Conservation (phyloP, 2,113 vertebrate genomes). For the Steatornis caripensis region DNA sequence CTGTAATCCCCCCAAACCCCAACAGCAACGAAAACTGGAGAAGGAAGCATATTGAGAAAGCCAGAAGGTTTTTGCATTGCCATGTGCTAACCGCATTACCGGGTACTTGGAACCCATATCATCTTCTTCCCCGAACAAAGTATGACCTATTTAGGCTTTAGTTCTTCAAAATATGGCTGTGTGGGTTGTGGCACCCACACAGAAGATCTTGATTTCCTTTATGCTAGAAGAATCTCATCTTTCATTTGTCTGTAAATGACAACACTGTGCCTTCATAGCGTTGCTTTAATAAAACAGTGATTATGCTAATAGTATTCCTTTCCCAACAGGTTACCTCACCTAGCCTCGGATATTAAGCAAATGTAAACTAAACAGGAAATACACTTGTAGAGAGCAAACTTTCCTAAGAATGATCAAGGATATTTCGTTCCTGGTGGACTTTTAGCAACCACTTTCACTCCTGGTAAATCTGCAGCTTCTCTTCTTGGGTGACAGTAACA, state of each 20-base stretch:
- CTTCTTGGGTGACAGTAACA: neutral
- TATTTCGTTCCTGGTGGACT: neutral
- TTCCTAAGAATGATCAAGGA: neutral
- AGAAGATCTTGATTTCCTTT: neutral
- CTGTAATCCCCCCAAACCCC: neutral
- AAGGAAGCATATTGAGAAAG: neutral
- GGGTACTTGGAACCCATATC: neutral
- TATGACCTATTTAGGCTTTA: neutral
- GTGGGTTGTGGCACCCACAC: neutral
- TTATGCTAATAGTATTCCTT: conserved; percentile 35
- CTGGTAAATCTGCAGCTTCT: neutral
- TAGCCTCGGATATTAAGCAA: neutral
- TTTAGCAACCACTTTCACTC: neutral
- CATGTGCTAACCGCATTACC: accelerated
- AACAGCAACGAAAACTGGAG: neutral
- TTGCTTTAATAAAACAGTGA: neutral
- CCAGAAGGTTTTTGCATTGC: neutral
- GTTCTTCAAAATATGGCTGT: neutral
- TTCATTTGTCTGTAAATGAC: conserved; percentile 14
- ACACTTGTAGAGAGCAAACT: neutral
- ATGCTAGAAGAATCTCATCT: neutral
- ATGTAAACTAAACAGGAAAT: conserved; percentile 11
- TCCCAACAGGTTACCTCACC: conserved; percentile 16
- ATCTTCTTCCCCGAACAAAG: neutral
- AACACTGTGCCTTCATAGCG: neutral